phyloP scores from a whole-genome alignment of 2,113 vertebrate genomes.

The Corvus moneduloides region DNA sequence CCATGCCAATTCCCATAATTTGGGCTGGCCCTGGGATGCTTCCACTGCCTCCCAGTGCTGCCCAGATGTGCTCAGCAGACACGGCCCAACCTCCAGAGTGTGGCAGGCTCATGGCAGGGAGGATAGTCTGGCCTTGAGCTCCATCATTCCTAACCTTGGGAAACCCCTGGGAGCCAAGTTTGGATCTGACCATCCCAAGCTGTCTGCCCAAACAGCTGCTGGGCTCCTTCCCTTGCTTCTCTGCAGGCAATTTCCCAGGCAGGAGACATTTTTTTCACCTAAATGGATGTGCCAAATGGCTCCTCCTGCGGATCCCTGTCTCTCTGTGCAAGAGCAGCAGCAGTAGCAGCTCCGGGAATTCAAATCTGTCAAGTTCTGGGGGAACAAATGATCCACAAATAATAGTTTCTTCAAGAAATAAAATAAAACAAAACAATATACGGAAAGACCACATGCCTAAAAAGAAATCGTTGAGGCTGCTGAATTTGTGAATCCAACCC shows the following conservation, averaged over 20 bases:
- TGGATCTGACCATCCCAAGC: neutral
- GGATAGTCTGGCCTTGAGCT: neutral
- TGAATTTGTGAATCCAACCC: conserved; percentile 42
- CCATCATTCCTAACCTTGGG: neutral
- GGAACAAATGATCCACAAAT: neutral
- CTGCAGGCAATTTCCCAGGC: neutral
- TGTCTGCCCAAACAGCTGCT: neutral
- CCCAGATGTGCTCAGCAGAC: neutral
- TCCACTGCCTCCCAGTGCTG: neutral
- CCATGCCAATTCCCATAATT: neutral
- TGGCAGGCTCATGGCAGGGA: fast-evolving
- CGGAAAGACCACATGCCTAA: neutral
- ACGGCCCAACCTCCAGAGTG: neutral
- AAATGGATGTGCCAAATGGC: neutral
- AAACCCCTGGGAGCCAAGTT: neutral
- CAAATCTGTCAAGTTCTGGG: neutral
- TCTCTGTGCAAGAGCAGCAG: fast-evolving
- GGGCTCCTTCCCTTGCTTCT: neutral
- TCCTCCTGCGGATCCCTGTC: neutral
- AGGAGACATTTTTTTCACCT: neutral
- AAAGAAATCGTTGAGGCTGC: neutral
- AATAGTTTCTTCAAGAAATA: neutral
- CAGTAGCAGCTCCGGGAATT: neutral
- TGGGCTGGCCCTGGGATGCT: neutral
- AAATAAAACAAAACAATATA: neutral